A percentile compares a stretch with the other conserved stretches of the same genome.
phyloP scores from a whole-genome alignment of 2,888 invertebrate species.

The Erebia ligea region DNA sequence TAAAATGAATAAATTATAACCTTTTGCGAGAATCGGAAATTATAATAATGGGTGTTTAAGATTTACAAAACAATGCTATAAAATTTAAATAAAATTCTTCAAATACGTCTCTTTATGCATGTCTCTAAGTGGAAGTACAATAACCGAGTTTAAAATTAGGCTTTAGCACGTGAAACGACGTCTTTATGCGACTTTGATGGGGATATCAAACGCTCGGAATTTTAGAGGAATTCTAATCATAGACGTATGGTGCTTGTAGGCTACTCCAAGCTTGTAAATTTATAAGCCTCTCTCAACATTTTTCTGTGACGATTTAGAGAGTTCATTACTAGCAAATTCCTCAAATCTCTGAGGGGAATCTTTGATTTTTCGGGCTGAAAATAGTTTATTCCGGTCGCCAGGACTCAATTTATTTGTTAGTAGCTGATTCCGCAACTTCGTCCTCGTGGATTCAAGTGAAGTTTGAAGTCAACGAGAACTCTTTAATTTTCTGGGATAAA shows the following conservation, averaged over 20 bases:
- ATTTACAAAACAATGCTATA: conserved; percentile 3
- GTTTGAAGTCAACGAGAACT: no score
- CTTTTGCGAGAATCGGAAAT: background rate
- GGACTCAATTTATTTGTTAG: no score
- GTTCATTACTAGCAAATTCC: background rate
- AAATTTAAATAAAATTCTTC: conserved; percentile 7
- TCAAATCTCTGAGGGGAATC: no score
- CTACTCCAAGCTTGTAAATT: background rate
- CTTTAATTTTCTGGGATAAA: no score
- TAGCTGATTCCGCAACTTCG: no score
- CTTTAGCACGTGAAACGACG: conserved; percentile 12
- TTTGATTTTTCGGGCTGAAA: no score
- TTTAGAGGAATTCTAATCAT: conserved; percentile 11
- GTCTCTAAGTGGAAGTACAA: conserved; percentile 3
- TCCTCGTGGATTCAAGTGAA: no score
- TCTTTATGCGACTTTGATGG: conserved; percentile 19
- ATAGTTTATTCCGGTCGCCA: no score
- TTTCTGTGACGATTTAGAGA: background rate
- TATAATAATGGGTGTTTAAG: background rate
- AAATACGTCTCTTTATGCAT: background rate
- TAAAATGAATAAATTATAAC: background rate
- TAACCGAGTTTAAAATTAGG: conserved; percentile 18
- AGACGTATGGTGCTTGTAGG: background rate
- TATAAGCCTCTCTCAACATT: background rate
- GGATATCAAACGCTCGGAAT: conserved; percentile 15